Conservation (phyloP, 2,113 vertebrate genomes). For the Talpa occidentalis region DNA sequence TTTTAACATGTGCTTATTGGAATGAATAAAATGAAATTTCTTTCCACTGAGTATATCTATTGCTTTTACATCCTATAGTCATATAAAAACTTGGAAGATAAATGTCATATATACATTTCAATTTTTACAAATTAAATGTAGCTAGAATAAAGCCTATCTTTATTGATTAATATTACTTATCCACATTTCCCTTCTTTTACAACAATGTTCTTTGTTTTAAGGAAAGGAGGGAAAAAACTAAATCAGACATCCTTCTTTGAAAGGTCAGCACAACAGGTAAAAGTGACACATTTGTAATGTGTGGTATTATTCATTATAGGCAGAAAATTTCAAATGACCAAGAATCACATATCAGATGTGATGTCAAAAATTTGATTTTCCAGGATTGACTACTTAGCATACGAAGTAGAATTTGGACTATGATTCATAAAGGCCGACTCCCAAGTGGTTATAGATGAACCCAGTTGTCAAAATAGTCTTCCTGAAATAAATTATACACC, state of each 20-base stretch:
- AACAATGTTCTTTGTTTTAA: neutral
- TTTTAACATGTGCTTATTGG: constrained; percentile 57
- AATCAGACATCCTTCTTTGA: neutral
- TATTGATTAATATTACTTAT: neutral
- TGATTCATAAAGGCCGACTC: constrained; percentile 73
- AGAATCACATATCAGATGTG: neutral
- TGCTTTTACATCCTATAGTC: constrained; percentile 56
- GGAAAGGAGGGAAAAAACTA: neutral
- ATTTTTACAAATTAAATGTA: constrained; percentile 25
- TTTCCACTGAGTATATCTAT: constrained; percentile 56
- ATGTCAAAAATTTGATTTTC: constrained; percentile 65
- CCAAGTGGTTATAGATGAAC: constrained; percentile 71
- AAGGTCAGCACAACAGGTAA: constrained; percentile 17
- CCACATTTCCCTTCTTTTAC: neutral
- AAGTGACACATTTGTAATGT: constrained; percentile 37
- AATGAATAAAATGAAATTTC: constrained; percentile 71
- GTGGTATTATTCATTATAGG: neutral
- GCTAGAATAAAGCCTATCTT: neutral
- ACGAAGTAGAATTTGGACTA: constrained; percentile 61
- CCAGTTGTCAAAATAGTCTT: constrained; percentile 58
- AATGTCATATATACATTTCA: constrained; percentile 43
- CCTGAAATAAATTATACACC: neutral
- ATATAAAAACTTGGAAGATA: constrained; percentile 71
- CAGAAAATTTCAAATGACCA: neutral
- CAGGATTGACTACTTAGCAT: constrained; percentile 15